Percentiles rank a stretch among this genome's conserved stretches.
These are phyloP conservation scores for Autographa gamma DNA, from an alignment of 2,888 invertebrate genomes.

Conservation along the genomic window DNA sequence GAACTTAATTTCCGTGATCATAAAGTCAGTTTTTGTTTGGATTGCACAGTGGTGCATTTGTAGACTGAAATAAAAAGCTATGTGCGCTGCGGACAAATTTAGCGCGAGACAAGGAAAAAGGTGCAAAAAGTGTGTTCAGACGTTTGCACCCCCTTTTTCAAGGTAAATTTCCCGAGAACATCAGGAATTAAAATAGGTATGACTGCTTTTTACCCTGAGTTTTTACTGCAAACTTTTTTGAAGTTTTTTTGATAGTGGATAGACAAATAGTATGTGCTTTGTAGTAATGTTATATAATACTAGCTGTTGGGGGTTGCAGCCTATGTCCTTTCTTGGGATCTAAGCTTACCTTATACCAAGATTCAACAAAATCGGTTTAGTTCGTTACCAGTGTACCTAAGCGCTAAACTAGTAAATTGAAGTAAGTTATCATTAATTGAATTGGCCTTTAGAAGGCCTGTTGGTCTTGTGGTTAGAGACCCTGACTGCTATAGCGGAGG, in stretches of 20 bases:
- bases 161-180: constrained; percentile 67
- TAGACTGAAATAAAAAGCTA: constrained; percentile 60
- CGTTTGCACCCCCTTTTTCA: constrained; percentile 71
- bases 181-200: constrained; percentile 67
- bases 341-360: no score
- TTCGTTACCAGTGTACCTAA: no score
- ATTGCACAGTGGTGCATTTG: constrained; percentile 63
- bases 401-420: no score
- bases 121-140: constrained; percentile 68
- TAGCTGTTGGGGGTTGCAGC: no score
- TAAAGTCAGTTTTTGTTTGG: constrained; percentile 68
- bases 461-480: no score
- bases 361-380: no score
- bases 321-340: no score
- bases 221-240: constrained; percentile 35
- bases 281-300: no score
- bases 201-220: constrained; percentile 47
- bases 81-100: constrained; percentile 77
- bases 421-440: no score
- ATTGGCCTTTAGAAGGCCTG: no score
- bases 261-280: no score
- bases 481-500: no score
- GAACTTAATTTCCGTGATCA: constrained; percentile 54
- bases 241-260: constrained; percentile 9
- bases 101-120: constrained; percentile 74